Base-by-base conservation (phyloP, 2,113 vertebrate species). In the Zapornia atra region DNA sequence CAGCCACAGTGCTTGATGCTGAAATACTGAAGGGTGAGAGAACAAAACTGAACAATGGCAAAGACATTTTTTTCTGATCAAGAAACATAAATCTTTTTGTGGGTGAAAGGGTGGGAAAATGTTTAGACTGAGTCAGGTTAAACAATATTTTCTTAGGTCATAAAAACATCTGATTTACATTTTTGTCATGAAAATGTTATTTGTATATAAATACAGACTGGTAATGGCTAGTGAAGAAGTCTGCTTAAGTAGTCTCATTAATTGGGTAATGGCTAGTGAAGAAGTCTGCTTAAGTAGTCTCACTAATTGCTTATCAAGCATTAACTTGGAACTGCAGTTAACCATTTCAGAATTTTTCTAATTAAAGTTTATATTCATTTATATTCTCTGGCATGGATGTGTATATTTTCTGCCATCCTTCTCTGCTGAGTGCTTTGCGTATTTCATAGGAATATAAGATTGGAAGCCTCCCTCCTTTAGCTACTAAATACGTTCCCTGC, bases 401-500 rank as follows among this genome's bases (percentile, higher is more conserved):
- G 24, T 1, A 0, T n/a, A n/a, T 79, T 76, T 90, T 68, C 38
- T 53, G 50, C 9, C 31, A 56, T 44, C 26, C 11, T 56, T 68
- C 2, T 1, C n/a, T 79, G 29, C n/a, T 82, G 51, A 69, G 7
- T 53, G n/a, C 71, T 82, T 71, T 79, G 31, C 17, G 18, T 83
- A 77, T 88, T 86, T 81, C 68, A 60, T 36, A 81, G 57, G 16
- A 79, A 72, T 51, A 19, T 42, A 79, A 77, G 59, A 50, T 10
- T 65, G 54, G 69, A 90, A 83, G 18, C 51, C 10, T 34, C 33
- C 3, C 8, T 6, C 26, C 38, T 59, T 81, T 42, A 81, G 33
- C 63, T 57, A 78, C 86, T 78, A 84, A 94, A 91, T 54, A 77
- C n/a, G 70, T 70, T 86, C 89, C 86, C 72, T 80, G 44, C 83